Evolutionary conservation across 1,140 invertebrate genomes (phyloP), one percentile per base, ranked within the genome.

Genomic region (Micrasema minimum): DNA sequence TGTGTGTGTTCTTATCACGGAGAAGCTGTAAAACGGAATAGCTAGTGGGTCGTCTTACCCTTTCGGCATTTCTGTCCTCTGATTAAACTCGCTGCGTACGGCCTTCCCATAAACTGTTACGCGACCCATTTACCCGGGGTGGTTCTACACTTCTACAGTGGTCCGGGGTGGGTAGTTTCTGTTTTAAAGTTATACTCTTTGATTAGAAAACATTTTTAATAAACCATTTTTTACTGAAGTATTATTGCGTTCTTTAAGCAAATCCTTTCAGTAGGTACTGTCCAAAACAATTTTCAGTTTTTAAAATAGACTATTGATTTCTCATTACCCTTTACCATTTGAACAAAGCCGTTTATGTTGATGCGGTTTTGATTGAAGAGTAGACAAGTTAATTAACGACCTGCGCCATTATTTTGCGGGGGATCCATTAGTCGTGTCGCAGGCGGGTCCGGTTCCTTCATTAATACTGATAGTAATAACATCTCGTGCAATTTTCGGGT

Each of bases 391-490:
- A 53, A 53, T 53, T 53, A 53, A 23, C 50, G 50, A 53, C 50
- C 23, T 26, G 50, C 50, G 50, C 41, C 23, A 31, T 53, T 55
- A 55, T 55, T 55, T 7, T 55, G 26, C 31, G 26, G 23, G 12
- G 51, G 26, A 31, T 55, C 51, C 51, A 55, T 55, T 55, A 37
- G 51, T 23, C 51, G 51, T 31, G 51, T 31, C 23, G 31, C 23
- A 55, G 23, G 20, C 23, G 26, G 26, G n/a, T 20, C 22, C 20
- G 31, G 12, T 14, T 2, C 37, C 37, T 43, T 26, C 37, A 61
- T 61, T 61, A 61, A 61, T 61, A 61, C 41, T 61, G 41, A 61
- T 61, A 61, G 18, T 59, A 37, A 61, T 61, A 20, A 61, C 41
- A 61, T 51, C 23, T 51, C 50, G 16, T 61, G 57, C 35, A 43